A percentile compares a stretch with the other conserved stretches of the same genome.
Conservation (phyloP, 2,888 invertebrate species). For the Cataglyphis albicans region DNA sequence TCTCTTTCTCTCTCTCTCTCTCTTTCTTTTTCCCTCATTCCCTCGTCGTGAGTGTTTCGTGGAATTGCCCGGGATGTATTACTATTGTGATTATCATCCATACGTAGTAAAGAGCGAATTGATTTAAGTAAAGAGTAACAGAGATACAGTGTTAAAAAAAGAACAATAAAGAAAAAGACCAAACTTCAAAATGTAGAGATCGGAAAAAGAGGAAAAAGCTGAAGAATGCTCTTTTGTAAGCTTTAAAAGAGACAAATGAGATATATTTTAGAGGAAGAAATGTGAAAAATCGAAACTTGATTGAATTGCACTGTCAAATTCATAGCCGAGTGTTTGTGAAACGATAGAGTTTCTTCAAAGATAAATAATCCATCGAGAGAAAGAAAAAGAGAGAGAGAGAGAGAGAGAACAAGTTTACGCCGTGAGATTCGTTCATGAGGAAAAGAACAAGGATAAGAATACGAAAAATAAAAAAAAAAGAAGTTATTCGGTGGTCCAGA, state of each 20-base stretch:
- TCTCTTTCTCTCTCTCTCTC: slow-evolving; percentile 39
- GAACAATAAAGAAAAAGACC: background rate
- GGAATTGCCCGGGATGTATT: background rate
- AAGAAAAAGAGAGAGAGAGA: too few species aligned
- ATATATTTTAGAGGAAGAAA: background rate
- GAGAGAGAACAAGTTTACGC: background rate
- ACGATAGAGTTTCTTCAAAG: background rate
- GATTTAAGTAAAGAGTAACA: background rate
- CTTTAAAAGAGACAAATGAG: background rate
- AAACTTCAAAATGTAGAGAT: background rate
- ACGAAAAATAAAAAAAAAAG: background rate
- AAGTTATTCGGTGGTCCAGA: background rate
- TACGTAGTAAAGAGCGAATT: background rate
- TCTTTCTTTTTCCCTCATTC: slow-evolving; percentile 1
- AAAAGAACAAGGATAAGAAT: background rate
- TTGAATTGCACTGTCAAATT: background rate
- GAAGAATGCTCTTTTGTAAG: background rate
- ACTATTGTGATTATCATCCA: background rate
- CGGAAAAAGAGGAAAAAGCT: background rate
- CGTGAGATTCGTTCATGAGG: background rate
- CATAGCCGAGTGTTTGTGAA: background rate
- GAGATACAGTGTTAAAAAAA: background rate
- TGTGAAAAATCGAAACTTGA: background rate
- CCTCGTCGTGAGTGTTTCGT: slow-evolving; percentile 19
- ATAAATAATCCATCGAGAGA: background rate